Evolutionary conservation across 2,113 vertebrate species (phyloP).

Genomic region (Vireo altiloquus): DNA sequence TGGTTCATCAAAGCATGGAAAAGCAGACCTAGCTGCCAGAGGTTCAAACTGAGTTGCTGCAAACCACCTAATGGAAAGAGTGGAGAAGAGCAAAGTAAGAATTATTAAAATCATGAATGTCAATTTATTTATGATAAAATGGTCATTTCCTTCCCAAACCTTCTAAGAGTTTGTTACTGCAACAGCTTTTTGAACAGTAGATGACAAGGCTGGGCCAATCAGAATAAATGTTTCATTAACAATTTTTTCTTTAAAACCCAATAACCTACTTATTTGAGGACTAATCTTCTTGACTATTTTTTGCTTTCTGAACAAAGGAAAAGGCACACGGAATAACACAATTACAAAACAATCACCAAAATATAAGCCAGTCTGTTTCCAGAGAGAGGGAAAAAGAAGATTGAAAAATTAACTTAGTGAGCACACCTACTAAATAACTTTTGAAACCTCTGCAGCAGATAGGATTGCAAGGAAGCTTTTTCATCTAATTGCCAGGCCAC

Average conservation of each 20-base stretch:
- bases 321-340: not conserved
- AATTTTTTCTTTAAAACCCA: not conserved
- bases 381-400: not conserved
- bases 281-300: not conserved
- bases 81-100: not conserved
- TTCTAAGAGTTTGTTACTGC: not conserved
- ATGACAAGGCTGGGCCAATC: not conserved
- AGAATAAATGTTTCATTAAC: not conserved
- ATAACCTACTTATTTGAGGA: not conserved
- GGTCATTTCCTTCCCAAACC: not conserved
- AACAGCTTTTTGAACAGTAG: not conserved
- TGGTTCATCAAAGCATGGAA: slow-evolving; percentile 98
- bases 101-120: not conserved
- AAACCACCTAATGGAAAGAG: slow-evolving; percentile 76
- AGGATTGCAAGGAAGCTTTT: not conserved
- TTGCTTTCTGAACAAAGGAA: not conserved
- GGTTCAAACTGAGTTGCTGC: slow-evolving; percentile 97
- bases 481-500: not conserved
- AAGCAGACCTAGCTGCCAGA: slow-evolving; percentile 87
- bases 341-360: not conserved
- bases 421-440: not conserved
- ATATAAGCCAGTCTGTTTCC: not conserved
- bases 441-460: not conserved
- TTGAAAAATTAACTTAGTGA: not conserved
- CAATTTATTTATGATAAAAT: not conserved